Conservation (phyloP, 2,888 invertebrate species). For the Drosophila melanosoma region DNA sequence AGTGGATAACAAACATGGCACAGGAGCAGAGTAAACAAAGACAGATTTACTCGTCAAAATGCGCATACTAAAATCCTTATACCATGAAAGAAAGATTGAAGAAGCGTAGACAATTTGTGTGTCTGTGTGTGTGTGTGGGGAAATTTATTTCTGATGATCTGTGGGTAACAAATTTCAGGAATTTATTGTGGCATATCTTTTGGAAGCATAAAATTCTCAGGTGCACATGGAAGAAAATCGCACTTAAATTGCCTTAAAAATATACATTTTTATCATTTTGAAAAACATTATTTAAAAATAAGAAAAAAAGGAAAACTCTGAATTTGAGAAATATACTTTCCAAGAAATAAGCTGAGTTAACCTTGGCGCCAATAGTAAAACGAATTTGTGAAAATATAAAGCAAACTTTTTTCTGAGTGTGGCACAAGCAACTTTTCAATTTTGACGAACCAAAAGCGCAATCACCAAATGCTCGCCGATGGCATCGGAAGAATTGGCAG, state of each 20-base stretch:
- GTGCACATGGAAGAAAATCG: conserved; percentile 21
- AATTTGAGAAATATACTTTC: not conserved
- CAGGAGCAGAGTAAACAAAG: conserved; percentile 15
- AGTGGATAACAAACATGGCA: conserved; percentile 49
- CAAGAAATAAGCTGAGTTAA: not conserved
- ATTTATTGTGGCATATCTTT: conserved; percentile 18
- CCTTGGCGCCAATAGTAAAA: not conserved
- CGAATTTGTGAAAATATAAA: not conserved
- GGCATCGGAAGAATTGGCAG: conserved; percentile 14
- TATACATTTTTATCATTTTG: not conserved
- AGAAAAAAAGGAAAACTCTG: not conserved
- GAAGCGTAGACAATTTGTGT: not conserved
- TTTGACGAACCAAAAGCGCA: conserved; percentile 39
- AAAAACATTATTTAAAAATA: not conserved
- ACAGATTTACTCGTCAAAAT: not conserved
- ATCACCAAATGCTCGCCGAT: conserved; percentile 35
- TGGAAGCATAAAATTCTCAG: conserved; percentile 9
- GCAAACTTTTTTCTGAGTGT: not conserved
- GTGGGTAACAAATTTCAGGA: not conserved
- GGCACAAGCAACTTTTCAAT: conserved; percentile 53
- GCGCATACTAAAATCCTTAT: not conserved
- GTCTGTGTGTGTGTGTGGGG: not conserved
- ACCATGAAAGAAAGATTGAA: not conserved
- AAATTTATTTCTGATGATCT: not conserved
- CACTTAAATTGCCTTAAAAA: too few relatives aligned